Conservation (phyloP, 2,113 vertebrate species). For the Tenebrosternarchus preto region DNA sequence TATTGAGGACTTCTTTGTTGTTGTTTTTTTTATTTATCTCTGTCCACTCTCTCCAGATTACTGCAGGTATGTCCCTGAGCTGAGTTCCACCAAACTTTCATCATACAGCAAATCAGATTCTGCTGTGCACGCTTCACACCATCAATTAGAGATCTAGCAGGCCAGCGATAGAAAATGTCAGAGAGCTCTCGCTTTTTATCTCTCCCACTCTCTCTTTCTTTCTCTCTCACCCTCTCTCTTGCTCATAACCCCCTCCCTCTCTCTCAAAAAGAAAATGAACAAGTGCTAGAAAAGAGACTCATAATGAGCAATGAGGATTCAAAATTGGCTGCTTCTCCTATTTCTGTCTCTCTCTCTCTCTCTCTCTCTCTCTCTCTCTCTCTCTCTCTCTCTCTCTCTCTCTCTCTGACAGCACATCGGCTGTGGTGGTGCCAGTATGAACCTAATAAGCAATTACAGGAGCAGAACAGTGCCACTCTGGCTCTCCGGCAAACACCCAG, state of each 20-base stretch:
- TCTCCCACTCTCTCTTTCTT: neutral
- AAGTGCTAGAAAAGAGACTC: conserved; percentile 8
- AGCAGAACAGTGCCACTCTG: conserved; percentile 32
- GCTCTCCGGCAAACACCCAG: neutral
- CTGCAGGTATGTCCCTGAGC: neutral
- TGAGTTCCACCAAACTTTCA: conserved; percentile 11
- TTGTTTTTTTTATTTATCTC: neutral
- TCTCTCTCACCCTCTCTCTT: neutral
- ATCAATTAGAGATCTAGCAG: conserved; percentile 29
- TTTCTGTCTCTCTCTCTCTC: conserved; percentile 6
- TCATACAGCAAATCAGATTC: conserved; percentile 5
- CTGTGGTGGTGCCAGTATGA: conserved; percentile 19
- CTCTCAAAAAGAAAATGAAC: conserved; percentile 18
- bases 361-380: neutral
- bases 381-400: conserved; percentile 5
- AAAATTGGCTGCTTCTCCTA: conserved; percentile 14
- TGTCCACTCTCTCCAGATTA: conserved; percentile 12
- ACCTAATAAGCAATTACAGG: conserved; percentile 52
- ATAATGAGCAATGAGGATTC: conserved; percentile 39
- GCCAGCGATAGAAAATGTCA: conserved; percentile 14
- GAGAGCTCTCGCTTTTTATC: neutral
- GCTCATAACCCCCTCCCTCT: neutral
- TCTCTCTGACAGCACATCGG: conserved; percentile 19
- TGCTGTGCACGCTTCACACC: neutral
- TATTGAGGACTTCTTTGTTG: neutral